These are phyloP conservation scores for Habrosyne pyritoides DNA, from an alignment of 2,888 invertebrate species.

Conservation along the genomic window DNA sequence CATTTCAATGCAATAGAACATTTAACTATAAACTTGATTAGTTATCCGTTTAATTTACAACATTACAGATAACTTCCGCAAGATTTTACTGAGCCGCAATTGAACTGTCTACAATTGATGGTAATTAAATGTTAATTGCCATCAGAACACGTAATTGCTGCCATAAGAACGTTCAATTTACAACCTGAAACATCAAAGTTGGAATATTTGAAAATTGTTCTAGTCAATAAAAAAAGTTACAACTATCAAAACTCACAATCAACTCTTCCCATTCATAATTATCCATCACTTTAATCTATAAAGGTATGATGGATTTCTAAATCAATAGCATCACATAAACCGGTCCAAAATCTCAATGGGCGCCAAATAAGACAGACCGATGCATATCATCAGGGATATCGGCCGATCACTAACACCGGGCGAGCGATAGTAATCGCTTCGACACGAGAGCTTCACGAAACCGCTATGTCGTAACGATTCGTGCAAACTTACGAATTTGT, in stretches of 20 bases:
- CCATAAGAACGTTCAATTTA: neutral
- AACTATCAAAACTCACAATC: neutral
- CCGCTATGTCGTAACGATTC: constrained; percentile 52
- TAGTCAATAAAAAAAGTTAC: neutral
- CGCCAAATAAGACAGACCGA: constrained; percentile 2
- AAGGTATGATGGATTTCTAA: constrained; percentile 17
- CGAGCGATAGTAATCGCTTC: constrained; percentile 15
- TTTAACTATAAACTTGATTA: neutral
- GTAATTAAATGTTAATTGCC: neutral
- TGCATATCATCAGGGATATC: constrained; percentile 15
- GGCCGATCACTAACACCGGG: constrained; percentile 26
- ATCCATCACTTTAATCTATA: neutral
- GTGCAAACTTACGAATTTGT: constrained; percentile 65
- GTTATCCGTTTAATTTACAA: neutral
- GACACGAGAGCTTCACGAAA: constrained; percentile 31
- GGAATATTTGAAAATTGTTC: too few relatives aligned
- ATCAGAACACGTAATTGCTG: constrained; percentile 9
- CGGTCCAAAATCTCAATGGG: neutral
- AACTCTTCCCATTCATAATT: constrained; percentile 14
- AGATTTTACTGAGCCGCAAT: neutral
- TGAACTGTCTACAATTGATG: neutral
- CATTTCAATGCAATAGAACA: neutral
- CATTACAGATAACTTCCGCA: neutral
- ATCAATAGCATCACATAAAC: constrained; percentile 9
- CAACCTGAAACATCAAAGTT: neutral